A percentile compares a stretch with the other conserved stretches of the same genome.
These are phyloP conservation scores for Falco peregrinus DNA, from an alignment of 2,797 vertebrate genomes.

Conservation along the genomic window DNA sequence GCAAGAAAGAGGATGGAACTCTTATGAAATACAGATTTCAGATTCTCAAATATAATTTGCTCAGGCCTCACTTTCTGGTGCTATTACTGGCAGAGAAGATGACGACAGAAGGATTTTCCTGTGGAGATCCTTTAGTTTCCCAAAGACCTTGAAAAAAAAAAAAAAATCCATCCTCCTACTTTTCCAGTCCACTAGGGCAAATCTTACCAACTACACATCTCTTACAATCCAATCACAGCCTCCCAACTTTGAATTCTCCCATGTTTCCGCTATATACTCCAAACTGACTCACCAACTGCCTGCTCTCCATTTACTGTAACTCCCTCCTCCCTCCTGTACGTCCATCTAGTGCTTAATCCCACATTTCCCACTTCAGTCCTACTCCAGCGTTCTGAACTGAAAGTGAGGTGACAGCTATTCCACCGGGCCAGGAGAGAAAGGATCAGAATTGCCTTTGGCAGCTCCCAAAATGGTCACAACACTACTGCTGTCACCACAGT, in stretches of 20 bases:
- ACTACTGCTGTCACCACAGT: background rate
- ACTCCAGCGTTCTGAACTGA: background rate
- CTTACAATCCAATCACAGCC: background rate
- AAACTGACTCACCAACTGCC: background rate
- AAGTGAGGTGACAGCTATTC: background rate
- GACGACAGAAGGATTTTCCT: rapidly evolving
- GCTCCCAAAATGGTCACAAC: background rate
- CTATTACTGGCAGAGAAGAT: background rate
- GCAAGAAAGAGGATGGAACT: background rate
- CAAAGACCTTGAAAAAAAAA: background rate
- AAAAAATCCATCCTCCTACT: background rate
- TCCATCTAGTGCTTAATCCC: background rate
- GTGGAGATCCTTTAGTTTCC: background rate
- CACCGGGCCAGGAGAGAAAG: background rate
- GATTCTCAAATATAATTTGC: background rate
- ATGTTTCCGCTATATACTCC: background rate
- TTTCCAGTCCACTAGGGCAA: background rate
- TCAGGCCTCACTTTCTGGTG: background rate
- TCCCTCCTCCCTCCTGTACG: background rate
- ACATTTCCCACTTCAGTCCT: background rate
- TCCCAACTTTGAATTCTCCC: background rate
- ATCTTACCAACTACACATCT: background rate
- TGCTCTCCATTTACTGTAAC: background rate
- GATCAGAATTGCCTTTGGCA: background rate
- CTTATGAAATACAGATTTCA: background rate